A percentile compares a stretch with the other conserved stretches of the same genome.
Evolutionary conservation across 2,888 invertebrate genomes (phyloP).

Genomic region (Plagiodera versicolora): DNA sequence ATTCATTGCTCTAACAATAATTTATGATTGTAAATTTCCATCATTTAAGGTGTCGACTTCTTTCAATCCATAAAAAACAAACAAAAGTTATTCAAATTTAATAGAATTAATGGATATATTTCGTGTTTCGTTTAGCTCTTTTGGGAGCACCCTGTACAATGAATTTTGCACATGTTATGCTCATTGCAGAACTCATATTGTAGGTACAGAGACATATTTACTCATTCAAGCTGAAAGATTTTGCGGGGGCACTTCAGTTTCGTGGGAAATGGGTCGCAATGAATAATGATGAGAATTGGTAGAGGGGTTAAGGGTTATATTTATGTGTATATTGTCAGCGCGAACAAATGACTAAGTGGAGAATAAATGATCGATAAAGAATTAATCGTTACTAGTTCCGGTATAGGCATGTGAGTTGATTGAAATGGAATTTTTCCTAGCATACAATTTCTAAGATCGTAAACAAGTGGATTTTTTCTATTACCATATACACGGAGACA

Average conservation of each 20-base stretch:
- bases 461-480: constrained; percentile 26
- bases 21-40: no score
- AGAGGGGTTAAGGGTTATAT: constrained; percentile 29
- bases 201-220: background rate
- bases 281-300: constrained; percentile 32
- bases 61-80: no score
- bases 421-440: constrained; percentile 25
- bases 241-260: constrained; percentile 18
- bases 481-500: constrained; percentile 27
- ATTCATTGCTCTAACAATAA: no score
- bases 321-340: constrained; percentile 32
- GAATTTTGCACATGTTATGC: background rate
- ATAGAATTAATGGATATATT: no score
- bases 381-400: constrained; percentile 26
- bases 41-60: no score
- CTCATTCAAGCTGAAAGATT: constrained; percentile 7
- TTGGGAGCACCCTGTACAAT: no score
- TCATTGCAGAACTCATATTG: background rate
- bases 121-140: no score
- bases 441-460: constrained; percentile 25
- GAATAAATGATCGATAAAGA: constrained; percentile 30
- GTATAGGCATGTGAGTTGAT: constrained; percentile 17
- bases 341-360: constrained; percentile 27
- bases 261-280: constrained; percentile 26
- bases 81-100: no score